Evolutionary conservation across 2,113 vertebrate genomes (phyloP).

Genomic region (Corvus hawaiiensis): DNA sequence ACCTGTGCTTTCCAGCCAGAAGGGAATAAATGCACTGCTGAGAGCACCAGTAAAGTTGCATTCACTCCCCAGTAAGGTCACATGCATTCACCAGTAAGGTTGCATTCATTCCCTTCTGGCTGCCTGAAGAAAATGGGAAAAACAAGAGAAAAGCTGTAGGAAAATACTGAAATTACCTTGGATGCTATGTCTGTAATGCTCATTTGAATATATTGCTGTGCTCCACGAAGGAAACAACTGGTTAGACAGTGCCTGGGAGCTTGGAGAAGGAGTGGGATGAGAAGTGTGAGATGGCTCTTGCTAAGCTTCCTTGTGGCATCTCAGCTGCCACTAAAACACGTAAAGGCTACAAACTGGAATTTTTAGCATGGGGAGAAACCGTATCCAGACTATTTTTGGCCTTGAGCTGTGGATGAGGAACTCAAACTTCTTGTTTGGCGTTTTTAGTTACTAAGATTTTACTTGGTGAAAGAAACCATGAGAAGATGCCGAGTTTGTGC

Average conservation of each 20-base stretch:
- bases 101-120: not conserved
- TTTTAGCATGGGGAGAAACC: not conserved
- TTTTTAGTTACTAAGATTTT: not conserved
- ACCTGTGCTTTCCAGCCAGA: not conserved
- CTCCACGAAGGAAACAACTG: not conserved
- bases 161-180: not conserved
- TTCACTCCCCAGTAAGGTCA: not conserved
- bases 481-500: not conserved
- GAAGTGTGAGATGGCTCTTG: not conserved
- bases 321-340: not conserved
- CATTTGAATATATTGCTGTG: not conserved
- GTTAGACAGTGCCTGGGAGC: not conserved
- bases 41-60: not conserved
- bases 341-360: not conserved
- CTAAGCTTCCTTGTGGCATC: not conserved
- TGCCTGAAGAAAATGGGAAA: not conserved
- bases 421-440: not conserved
- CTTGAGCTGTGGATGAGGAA: not conserved
- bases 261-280: not conserved
- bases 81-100: not conserved
- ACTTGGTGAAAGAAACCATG: not conserved
- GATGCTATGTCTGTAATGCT: not conserved
- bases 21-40: not conserved
- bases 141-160: not conserved
- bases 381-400: not conserved